Evolutionary conservation across 2,888 invertebrate genomes (phyloP).

Genomic region (Euphydryas editha): DNA sequence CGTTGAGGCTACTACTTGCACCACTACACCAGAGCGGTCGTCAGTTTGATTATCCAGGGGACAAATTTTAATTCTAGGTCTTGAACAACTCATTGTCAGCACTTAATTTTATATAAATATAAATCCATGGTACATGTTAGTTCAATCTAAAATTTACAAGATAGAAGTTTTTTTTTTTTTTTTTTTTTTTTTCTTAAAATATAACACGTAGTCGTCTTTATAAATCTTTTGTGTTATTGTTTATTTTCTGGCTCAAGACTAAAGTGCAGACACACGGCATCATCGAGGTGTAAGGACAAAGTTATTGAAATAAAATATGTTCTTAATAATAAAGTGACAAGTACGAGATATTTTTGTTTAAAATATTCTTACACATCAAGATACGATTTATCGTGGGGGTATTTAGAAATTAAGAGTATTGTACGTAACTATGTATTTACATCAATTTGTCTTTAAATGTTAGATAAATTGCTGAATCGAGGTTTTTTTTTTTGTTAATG

Average conservation of each 20-base stretch:
- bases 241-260: slow-evolving; percentile 26
- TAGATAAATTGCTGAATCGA: too few species aligned
- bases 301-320: slow-evolving; percentile 30
- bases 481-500: too few species aligned
- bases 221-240: slow-evolving; percentile 13
- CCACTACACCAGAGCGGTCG: too few species aligned
- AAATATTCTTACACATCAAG: background rate
- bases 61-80: too few species aligned
- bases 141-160: background rate
- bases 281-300: slow-evolving; percentile 23
- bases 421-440: too few species aligned
- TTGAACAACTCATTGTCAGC: too few species aligned
- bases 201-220: background rate
- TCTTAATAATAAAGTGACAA: slow-evolving; percentile 17
- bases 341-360: slow-evolving; percentile 8
- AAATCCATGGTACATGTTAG: too few species aligned
- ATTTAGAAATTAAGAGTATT: background rate
- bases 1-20: too few species aligned
- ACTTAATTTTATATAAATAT: too few species aligned
- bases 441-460: too few species aligned
- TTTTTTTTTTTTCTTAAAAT: background rate
- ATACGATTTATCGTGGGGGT: slow-evolving; percentile 1
- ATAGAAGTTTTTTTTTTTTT: too few species aligned
- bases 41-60: too few species aligned
- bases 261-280: slow-evolving; percentile 24